phyloP scores from a whole-genome alignment of 1,140 invertebrate genomes.

The Alviniconcha marisindica region DNA sequence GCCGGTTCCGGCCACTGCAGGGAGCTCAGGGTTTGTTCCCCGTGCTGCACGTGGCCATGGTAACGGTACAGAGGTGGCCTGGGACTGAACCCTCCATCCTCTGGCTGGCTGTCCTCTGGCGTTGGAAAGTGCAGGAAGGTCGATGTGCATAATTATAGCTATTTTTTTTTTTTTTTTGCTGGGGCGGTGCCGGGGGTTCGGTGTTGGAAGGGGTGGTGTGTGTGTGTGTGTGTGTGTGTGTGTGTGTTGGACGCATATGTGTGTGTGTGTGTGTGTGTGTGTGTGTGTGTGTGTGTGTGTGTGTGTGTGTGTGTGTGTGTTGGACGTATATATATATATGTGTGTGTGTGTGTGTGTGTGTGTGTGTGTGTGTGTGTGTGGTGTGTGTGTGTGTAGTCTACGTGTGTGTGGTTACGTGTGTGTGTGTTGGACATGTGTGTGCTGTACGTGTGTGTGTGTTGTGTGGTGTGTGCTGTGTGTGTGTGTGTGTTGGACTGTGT shows the following conservation, averaged over 20 bases:
- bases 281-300: slow-evolving; percentile 23
- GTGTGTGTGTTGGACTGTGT: neutral
- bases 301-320: neutral
- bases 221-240: no score
- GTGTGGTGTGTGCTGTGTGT: neutral
- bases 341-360: neutral
- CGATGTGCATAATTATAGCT: neutral
- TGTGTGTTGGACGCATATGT: no score
- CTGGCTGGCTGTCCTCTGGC: no score
- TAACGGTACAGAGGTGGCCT: no score
- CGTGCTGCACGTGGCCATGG: no score
- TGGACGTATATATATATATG: neutral
- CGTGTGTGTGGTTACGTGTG: neutral
- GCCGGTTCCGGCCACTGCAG: no score
- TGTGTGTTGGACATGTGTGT: neutral
- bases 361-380: neutral
- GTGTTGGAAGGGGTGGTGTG: neutral
- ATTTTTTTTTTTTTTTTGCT: neutral
- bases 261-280: slow-evolving; percentile 30
- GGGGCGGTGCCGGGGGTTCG: neutral
- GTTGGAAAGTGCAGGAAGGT: no score
- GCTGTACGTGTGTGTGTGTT: neutral
- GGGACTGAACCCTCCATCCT: no score
- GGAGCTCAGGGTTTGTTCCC: no score
- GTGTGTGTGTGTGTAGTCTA: neutral